Evolutionary conservation across 2,797 vertebrate species (phyloP).

Genomic region (Morelia viridis): DNA sequence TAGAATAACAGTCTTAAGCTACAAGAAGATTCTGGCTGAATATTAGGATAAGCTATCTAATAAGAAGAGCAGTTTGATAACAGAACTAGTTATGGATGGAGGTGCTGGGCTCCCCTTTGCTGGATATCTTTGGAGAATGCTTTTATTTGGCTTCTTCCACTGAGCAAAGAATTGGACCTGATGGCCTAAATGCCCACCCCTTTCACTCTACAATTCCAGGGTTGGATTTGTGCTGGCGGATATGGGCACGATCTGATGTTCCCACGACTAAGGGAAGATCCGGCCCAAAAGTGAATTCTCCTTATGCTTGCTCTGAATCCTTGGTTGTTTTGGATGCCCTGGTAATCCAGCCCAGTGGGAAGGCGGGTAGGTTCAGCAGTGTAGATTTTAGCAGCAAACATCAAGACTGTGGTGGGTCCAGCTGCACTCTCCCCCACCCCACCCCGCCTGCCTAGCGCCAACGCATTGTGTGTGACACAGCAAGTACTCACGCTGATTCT

Average conservation of each 20-base stretch:
- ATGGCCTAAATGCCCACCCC: not conserved
- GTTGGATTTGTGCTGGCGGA: not conserved
- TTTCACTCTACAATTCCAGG: not conserved
- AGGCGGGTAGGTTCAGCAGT: not conserved
- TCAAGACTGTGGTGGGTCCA: not conserved
- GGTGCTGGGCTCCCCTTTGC: not conserved
- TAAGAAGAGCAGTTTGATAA: not conserved
- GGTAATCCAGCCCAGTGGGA: not conserved
- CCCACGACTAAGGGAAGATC: too few species aligned
- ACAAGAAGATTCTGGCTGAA: not conserved
- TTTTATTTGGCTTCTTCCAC: not conserved
- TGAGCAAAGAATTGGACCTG: not conserved
- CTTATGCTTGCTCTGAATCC: not conserved
- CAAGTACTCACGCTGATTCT: not conserved
- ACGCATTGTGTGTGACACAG: slow-evolving; percentile 4
- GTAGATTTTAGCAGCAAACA: not conserved
- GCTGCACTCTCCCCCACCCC: not conserved
- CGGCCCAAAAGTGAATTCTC: not conserved
- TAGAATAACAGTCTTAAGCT: not conserved
- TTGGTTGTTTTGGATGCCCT: not conserved
- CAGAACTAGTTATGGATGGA: not conserved
- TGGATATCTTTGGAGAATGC: not conserved
- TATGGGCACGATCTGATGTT: not conserved
- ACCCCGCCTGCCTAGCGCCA: not conserved
- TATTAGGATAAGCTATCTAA: not conserved